A percentile compares a stretch with the other conserved stretches of the same genome.
Evolutionary conservation across 37 sponge, comb jelly and placozoan genomes (phyloP).

Genomic region (Theonella swinhoei): DNA sequence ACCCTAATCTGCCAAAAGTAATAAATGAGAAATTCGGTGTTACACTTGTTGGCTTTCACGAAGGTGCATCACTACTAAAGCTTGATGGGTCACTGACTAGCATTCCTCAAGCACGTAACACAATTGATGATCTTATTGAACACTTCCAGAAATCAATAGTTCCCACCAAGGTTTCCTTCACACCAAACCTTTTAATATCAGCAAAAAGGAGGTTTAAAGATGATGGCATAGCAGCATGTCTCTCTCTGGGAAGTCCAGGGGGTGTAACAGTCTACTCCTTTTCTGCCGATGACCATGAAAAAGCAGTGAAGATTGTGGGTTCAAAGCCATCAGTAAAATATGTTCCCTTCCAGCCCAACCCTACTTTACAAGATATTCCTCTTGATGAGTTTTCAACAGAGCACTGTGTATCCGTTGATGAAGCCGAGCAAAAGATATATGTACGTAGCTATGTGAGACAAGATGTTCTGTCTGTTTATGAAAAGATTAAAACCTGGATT

Average conservation of each 20-base stretch:
- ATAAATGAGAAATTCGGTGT: slow-evolving; percentile 13
- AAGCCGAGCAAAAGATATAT: background rate
- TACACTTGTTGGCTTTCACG: slow-evolving; percentile 3
- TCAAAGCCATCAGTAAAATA: slow-evolving; percentile 1
- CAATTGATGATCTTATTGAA: background rate
- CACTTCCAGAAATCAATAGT: background rate
- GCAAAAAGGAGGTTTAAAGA: background rate
- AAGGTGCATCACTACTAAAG: background rate
- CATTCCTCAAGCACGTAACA: slow-evolving; percentile 5
- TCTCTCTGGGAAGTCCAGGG: background rate
- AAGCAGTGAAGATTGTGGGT: background rate
- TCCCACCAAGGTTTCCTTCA: background rate
- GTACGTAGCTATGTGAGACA: background rate
- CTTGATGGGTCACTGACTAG: slow-evolving; percentile 13
- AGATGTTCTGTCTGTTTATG: background rate
- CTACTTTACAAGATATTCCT: background rate
- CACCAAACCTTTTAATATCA: background rate
- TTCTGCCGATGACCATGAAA: background rate
- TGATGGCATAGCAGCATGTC: background rate
- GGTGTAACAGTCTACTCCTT: background rate
- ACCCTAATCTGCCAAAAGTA: slow-evolving; percentile 10
- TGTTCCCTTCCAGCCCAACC: background rate
- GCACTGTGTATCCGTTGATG: background rate
- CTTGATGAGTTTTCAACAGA: background rate
- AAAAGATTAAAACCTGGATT: background rate